phyloP scores from a whole-genome alignment of 92 coral and sea anemone genomes.

The Metridium senile region DNA sequence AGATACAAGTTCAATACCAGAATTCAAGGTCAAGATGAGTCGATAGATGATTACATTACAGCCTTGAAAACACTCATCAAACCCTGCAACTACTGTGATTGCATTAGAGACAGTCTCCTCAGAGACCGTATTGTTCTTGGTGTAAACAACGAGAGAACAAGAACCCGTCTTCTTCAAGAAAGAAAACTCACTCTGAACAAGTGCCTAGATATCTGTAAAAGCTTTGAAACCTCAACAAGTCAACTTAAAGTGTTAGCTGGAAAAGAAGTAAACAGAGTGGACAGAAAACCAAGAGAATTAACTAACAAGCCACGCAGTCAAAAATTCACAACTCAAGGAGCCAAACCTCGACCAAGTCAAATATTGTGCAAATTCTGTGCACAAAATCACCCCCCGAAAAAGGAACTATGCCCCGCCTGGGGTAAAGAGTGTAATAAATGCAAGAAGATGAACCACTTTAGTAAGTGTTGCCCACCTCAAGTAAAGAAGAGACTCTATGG shows the following conservation, averaged over 20 bases:
- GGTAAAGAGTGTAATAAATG: slow-evolving; percentile 54
- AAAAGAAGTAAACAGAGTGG: slow-evolving; percentile 3
- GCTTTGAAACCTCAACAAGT: slow-evolving; percentile 13
- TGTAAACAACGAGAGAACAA: slow-evolving; percentile 17
- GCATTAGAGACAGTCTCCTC: slow-evolving; percentile 12
- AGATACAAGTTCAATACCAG: slow-evolving; percentile 27
- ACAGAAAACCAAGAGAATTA: not conserved
- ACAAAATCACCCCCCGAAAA: slow-evolving; percentile 25
- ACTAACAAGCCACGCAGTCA: too few relatives aligned
- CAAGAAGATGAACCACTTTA: slow-evolving; percentile 40
- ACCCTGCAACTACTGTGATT: slow-evolving; percentile 29
- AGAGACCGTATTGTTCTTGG: slow-evolving; percentile 25
- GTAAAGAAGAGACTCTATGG: slow-evolving; percentile 1
- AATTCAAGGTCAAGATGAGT: slow-evolving; percentile 12
- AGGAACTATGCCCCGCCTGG: slow-evolving; percentile 48
- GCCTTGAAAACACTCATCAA: slow-evolving; percentile 9
- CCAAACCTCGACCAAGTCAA: not conserved
- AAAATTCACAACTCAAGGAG: too few relatives aligned
- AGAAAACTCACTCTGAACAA: slow-evolving; percentile 26
- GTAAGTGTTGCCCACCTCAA: slow-evolving; percentile 36
- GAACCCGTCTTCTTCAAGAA: slow-evolving; percentile 21
- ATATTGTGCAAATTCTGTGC: slow-evolving; percentile 42
- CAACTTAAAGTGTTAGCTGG: slow-evolving; percentile 10
- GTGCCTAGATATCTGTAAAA: slow-evolving; percentile 21
- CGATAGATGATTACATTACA: slow-evolving; percentile 26